phyloP scores from a whole-genome alignment of 2,797 vertebrate species.

The Macropodus opercularis region DNA sequence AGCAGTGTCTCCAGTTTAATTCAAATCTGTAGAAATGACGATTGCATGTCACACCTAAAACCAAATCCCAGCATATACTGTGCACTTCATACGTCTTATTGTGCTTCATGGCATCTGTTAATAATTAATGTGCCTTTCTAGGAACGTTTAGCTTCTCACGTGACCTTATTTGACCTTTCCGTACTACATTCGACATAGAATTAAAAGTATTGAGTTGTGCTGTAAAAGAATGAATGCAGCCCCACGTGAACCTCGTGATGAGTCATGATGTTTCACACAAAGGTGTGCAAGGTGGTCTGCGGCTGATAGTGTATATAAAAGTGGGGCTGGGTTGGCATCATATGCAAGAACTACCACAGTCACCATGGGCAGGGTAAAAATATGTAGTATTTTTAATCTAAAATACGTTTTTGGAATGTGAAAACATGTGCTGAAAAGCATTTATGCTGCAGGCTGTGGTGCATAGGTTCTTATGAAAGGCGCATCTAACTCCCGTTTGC shows the following conservation, averaged over 20 bases:
- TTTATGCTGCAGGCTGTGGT: background rate
- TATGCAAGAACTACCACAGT: constrained; percentile 19
- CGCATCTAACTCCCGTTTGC: too few relatives aligned
- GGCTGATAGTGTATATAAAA: constrained; percentile 61
- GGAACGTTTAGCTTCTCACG: background rate
- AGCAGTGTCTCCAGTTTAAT: constrained; percentile 26
- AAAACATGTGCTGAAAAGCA: background rate
- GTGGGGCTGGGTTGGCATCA: constrained; percentile 14
- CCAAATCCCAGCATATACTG: background rate
- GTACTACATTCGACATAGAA: constrained; percentile 44
- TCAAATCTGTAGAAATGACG: constrained; percentile 12
- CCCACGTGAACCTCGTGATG: constrained; percentile 65
- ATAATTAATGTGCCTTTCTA: background rate
- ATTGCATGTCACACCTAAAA: background rate
- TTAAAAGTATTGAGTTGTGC: constrained; percentile 31
- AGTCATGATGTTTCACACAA: constrained; percentile 71
- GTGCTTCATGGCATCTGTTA: background rate
- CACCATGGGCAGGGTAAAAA: constrained; percentile 73
- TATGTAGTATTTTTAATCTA: background rate
- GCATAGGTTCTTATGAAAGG: background rate
- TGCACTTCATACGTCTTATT: too few relatives aligned
- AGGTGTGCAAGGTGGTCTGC: constrained; percentile 52
- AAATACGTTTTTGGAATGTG: background rate
- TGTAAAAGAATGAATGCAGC: constrained; percentile 47
- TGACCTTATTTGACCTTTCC: constrained; percentile 33